These are phyloP conservation scores for Nowickia ferox DNA, from an alignment of 2,888 invertebrate species.

Conservation along the genomic window DNA sequence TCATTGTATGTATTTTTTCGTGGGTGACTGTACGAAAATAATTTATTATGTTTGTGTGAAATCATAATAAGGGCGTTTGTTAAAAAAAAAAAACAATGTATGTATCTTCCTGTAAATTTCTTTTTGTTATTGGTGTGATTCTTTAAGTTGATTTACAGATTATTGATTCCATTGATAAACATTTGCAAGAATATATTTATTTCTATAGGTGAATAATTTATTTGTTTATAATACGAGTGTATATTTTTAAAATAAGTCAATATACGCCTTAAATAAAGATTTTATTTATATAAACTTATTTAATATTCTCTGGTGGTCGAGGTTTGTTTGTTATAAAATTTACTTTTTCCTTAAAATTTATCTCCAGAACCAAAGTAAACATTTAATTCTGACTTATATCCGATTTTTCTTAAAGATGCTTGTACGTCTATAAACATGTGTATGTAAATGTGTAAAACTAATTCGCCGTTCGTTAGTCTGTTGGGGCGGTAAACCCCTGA, in stretches of 20 bases:
- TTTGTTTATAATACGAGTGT: neutral
- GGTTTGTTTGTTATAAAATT: slow-evolving; percentile 11
- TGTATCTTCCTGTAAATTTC: too few species aligned
- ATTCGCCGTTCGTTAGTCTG: too few species aligned
- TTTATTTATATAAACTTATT: neutral
- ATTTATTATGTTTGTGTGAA: neutral
- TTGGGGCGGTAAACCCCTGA: too few species aligned
- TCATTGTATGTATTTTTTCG: too few species aligned
- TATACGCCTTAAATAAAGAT: neutral
- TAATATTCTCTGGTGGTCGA: neutral
- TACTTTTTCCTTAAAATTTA: slow-evolving; percentile 11
- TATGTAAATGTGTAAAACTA: too few species aligned
- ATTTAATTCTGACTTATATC: too few species aligned
- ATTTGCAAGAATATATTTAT: neutral
- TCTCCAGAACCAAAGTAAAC: neutral
- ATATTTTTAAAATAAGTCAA: neutral
- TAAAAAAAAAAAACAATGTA: neutral
- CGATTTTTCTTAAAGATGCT: too few species aligned
- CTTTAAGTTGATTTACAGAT: slow-evolving; percentile 45
- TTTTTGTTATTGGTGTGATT: slow-evolving; percentile 36
- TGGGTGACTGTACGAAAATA: neutral
- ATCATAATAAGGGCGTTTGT: neutral
- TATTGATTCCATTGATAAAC: slow-evolving; percentile 57
- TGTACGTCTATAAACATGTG: neutral
- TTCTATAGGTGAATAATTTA: neutral